A percentile compares a stretch with the other conserved stretches of the same genome.
Evolutionary conservation across 2,797 vertebrate genomes (phyloP).

Genomic region (Acanthurus lineatus): DNA sequence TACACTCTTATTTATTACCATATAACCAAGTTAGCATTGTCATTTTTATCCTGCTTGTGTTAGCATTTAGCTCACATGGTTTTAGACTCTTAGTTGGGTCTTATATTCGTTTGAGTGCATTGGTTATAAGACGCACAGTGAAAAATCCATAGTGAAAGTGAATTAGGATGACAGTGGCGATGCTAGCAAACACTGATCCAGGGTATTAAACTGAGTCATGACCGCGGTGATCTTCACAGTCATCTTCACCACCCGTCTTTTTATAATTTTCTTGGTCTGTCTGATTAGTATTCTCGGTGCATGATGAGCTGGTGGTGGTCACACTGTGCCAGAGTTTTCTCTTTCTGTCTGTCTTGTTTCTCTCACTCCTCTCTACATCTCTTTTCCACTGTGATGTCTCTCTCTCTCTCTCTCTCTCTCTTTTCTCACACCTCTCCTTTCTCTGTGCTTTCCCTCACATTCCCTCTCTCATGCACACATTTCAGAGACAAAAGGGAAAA

Average conservation of each 20-base stretch:
- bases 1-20: neutral
- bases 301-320: constrained; percentile 69
- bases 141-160: neutral
- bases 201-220: constrained; percentile 3
- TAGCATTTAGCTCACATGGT: neutral
- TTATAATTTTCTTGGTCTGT: constrained; percentile 55
- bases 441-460: constrained; percentile 36
- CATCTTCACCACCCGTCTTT: constrained; percentile 27
- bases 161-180: neutral
- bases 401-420: constrained; percentile 32
- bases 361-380: constrained; percentile 49
- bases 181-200: neutral
- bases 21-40: neutral
- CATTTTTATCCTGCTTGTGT: neutral
- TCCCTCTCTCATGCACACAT: constrained; percentile 31
- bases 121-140: neutral
- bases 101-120: neutral
- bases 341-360: constrained; percentile 44
- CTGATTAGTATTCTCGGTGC: constrained; percentile 79
- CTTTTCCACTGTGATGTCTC: constrained; percentile 46
- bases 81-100: neutral
- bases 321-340: constrained; percentile 70
- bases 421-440: constrained; percentile 25
- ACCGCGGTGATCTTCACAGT: constrained; percentile 20
- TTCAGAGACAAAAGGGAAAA: constrained; percentile 50